Base-by-base conservation (phyloP, 35 echinoderm and acorn worm species). In the Nesometra sesokonis region DNA sequence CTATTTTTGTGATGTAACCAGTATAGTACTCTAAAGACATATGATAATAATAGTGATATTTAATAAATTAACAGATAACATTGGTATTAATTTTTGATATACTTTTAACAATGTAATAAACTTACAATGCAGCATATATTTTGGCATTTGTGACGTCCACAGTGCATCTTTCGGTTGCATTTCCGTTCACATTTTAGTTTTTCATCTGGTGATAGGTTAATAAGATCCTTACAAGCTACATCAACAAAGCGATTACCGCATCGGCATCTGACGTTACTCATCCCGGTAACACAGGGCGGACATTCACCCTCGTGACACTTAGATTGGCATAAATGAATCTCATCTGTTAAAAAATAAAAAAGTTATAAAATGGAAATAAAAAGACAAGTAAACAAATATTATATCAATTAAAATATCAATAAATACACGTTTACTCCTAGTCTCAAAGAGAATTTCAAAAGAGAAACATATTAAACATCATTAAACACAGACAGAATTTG, bases 201-300 rank as follows among this genome's bases (percentile, higher is more conserved):
- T 13, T 77, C 78, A 0, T 79, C 47, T 31, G 88, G 40, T 2
- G 85, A 2, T 13, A 86, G 31, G 31, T 87, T 46, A 36, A 87
- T 82, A 15, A 87, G 38, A 0, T 87, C 85, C 11, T 36, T 82
- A 77, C 95, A 98, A 36, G 87, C 33, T 5, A 91, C 84, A 82
- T 99, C 96, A 32, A 94, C 86, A 82, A 89, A 91, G 77, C 92
- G 89, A 77, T 94, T 85, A 23, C 96, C 96, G 46, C 96, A 99
- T 47, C 90, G 93, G 77, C 96, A 99, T 33, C 86, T 93, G 13
- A 91, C 77, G 57, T 81, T 89, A 29, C 90, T 90, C 15, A 31
- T 37, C 33, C 87, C 92, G 46, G 81, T 78, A 13, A 78, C 76
- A 82, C 96, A 99, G 13, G 89, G 87, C 31, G 67, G 67, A 80